Base-by-base conservation (phyloP, 1,140 invertebrate genomes). In the Zophobas morio region DNA sequence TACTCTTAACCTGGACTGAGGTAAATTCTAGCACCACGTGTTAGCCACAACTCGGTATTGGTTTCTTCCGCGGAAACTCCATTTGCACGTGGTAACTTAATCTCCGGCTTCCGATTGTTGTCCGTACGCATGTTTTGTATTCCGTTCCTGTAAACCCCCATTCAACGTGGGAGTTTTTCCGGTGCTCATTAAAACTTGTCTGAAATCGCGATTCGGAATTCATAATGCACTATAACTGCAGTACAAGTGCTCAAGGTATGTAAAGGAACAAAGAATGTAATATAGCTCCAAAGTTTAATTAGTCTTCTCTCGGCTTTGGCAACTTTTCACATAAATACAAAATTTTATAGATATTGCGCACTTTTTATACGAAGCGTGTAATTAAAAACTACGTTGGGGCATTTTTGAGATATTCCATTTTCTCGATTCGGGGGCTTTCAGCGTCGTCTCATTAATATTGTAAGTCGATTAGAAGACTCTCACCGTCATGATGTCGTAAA, bases 361-460 rank as follows among this genome's bases (percentile, higher is more conserved):
- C 33, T 70, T 74, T 78, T 78, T 78, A 20, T 20, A 39, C 57
- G 49, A 36, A 6, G 47, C 47, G 37, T 42, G 70, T 70, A 70
- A 78, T 78, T 78, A 78, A 78, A 78, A 71, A 75, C 53, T 74
- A 66, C 53, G 54, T 60, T 72, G 32, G 37, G 49, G 39, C 49
- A 49, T 71, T 51, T 60, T 71, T 57, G 47, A 75, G 53, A 78
- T 51, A 39, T 51, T 72, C 37, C 35, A 56, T 74, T 78, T 56
- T 74, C 39, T 56, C 71, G 40, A 34, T 78, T 70, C 32, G 6
- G 60, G n/a, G 33, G 60, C 60, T 66, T 60, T 60, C 56, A 60
- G 37, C 56, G 46, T 72, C 51, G 37, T 36, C 72, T 78, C 77
- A 78, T 78, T 78, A 78, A 75, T 78, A 78, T 75, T 78, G 56